phyloP scores from a whole-genome alignment of 2,113 vertebrate species.

The Cranoglanis bouderius region DNA sequence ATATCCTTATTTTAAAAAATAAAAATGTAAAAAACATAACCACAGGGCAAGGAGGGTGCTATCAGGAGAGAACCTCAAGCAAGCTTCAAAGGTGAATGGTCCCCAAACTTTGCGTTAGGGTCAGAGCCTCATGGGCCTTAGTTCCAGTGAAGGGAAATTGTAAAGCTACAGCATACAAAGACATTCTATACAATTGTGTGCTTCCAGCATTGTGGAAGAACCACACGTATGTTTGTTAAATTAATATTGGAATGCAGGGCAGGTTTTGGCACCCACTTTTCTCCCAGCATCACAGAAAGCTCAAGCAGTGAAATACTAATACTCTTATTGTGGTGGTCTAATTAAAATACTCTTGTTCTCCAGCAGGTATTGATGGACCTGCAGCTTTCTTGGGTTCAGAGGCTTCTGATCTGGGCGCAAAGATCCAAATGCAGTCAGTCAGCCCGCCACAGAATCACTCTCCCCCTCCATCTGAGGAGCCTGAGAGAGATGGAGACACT shows the following conservation, averaged over 20 bases:
- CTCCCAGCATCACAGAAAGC: neutral
- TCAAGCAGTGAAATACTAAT: too few species aligned
- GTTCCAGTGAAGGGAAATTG: neutral
- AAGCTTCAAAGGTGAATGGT: neutral
- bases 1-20: too few species aligned
- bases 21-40: too few species aligned
- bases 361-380: conserved; percentile 87
- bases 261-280: neutral
- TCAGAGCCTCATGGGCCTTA: neutral
- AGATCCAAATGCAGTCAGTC: conserved; percentile 76
- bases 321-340: too few species aligned
- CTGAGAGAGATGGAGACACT: conserved; percentile 69
- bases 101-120: neutral
- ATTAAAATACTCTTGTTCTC: neutral
- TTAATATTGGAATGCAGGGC: neutral
- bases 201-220: neutral
- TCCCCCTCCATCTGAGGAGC: conserved; percentile 65
- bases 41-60: neutral
- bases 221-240: neutral
- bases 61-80: neutral
- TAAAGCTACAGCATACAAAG: neutral
- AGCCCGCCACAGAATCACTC: conserved; percentile 68
- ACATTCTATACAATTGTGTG: neutral
- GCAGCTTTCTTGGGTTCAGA: conserved; percentile 81
- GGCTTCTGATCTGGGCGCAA: conserved; percentile 71